Evolutionary conservation across 1,140 invertebrate species (phyloP).

Genomic region (Aphidius gifuensis): DNA sequence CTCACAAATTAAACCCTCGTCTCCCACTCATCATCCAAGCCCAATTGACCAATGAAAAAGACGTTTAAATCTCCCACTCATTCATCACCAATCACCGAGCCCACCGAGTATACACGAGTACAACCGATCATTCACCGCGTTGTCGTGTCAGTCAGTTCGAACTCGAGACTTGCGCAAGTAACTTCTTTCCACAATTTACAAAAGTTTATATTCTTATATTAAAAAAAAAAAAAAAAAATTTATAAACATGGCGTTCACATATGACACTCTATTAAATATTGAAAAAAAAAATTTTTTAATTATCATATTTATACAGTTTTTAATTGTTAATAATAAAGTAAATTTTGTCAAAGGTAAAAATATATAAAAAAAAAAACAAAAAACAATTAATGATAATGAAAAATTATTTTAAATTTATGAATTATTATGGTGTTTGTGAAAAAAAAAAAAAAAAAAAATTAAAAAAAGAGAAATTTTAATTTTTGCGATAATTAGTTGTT

Average conservation of each 20-base stretch:
- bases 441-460: no score
- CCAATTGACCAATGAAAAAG: no score
- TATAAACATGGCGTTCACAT: conserved; percentile 30
- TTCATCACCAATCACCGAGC: no score
- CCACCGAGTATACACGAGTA: not conserved
- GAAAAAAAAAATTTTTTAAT: not conserved
- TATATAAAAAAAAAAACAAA: not conserved
- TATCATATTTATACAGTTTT: not conserved
- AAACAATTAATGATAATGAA: not conserved
- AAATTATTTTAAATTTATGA: no score
- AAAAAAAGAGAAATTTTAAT: no score
- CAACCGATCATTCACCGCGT: not conserved
- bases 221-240: not conserved
- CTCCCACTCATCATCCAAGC: no score
- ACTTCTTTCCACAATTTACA: not conserved
- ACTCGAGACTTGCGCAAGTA: conserved; percentile 29
- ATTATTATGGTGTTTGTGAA: no score
- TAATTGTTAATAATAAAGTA: not conserved
- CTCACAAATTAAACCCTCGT: no score
- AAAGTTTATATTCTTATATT: no score
- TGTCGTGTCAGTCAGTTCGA: conserved; percentile 27
- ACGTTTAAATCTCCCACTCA: no score
- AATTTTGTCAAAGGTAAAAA: not conserved
- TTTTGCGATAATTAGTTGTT: no score
- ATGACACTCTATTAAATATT: not conserved